phyloP scores from a whole-genome alignment of 2,888 invertebrate species.

The Amblyjoppa proteus region DNA sequence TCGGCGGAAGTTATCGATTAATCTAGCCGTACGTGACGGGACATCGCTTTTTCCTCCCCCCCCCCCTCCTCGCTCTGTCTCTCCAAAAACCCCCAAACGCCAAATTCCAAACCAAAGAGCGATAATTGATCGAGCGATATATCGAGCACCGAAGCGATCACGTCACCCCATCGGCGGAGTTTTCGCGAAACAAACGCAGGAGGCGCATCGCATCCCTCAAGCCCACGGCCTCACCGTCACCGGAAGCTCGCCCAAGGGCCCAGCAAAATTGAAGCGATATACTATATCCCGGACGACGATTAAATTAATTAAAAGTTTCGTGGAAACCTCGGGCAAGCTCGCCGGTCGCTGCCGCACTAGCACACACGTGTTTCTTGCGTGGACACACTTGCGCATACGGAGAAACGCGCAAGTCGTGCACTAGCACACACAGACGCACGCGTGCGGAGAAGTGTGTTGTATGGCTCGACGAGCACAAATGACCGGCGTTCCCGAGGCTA shows the following conservation, averaged over 20 bases:
- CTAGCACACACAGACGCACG: neutral
- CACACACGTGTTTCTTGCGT: neutral
- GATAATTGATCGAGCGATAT: slow-evolving; percentile 36
- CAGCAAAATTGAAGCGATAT: slow-evolving; percentile 46
- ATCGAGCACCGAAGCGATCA: neutral
- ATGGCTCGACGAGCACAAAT: slow-evolving; percentile 24
- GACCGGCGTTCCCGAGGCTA: slow-evolving; percentile 21
- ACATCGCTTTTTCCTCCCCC: slow-evolving; percentile 25
- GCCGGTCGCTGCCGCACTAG: neutral
- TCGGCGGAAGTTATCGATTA: slow-evolving; percentile 42
- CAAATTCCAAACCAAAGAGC: slow-evolving; percentile 33
- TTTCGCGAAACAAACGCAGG: neutral
- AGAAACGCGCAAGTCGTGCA: neutral
- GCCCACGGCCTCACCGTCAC: neutral
- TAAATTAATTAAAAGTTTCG: slow-evolving; percentile 62
- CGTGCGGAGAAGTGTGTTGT: too few relatives aligned
- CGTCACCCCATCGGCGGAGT: neutral
- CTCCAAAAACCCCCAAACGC: neutral
- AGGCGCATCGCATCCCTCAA: neutral
- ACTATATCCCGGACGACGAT: slow-evolving; percentile 21
- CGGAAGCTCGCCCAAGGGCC: slow-evolving; percentile 38
- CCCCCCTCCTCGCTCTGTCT: neutral
- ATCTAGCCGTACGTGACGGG: slow-evolving; percentile 37
- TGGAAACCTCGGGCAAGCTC: slow-evolving; percentile 43
- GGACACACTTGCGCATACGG: neutral